phyloP scores from a whole-genome alignment of 2,888 invertebrate genomes.

The Thereva nobilitata region DNA sequence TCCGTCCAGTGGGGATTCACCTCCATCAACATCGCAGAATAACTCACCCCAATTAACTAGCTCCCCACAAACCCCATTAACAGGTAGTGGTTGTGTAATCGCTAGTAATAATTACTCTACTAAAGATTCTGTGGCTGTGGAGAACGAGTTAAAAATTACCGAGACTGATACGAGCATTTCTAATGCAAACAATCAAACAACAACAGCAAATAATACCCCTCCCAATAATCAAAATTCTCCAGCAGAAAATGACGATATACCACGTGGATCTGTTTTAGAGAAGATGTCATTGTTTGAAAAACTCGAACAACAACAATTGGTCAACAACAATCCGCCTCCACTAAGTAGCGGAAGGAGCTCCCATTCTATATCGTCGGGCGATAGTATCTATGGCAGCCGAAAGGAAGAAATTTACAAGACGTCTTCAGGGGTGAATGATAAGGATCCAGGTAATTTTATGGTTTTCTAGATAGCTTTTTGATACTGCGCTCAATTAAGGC shows the following conservation, averaged over 20 bases:
- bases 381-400: conserved; percentile 44
- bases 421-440: conserved; percentile 41
- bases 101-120: conserved; percentile 24
- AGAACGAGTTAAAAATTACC: conserved; percentile 55
- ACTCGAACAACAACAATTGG: conserved; percentile 32
- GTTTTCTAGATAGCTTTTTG: conserved; percentile 21
- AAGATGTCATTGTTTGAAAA: conserved; percentile 58
- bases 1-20: conserved; percentile 53
- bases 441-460: conserved; percentile 46
- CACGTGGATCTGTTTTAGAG: conserved; percentile 57
- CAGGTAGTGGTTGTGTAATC: conserved; percentile 11
- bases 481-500: conserved; percentile 29
- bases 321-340: conserved; percentile 42
- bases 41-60: conserved; percentile 57
- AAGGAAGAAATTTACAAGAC: conserved; percentile 46
- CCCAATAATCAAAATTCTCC: conserved; percentile 38
- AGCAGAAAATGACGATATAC: conserved; percentile 53
- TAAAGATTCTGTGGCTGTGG: conserved; percentile 20
- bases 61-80: conserved; percentile 53
- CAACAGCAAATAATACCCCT: conserved; percentile 34
- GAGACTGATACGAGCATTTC: conserved; percentile 47
- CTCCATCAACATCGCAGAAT: conserved; percentile 57
- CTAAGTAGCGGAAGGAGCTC: conserved; percentile 41
- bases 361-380: conserved; percentile 43
- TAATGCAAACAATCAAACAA: conserved; percentile 33